These are phyloP conservation scores for Petaurus breviceps DNA, from an alignment of 2,113 vertebrate species.

Conservation along the genomic window DNA sequence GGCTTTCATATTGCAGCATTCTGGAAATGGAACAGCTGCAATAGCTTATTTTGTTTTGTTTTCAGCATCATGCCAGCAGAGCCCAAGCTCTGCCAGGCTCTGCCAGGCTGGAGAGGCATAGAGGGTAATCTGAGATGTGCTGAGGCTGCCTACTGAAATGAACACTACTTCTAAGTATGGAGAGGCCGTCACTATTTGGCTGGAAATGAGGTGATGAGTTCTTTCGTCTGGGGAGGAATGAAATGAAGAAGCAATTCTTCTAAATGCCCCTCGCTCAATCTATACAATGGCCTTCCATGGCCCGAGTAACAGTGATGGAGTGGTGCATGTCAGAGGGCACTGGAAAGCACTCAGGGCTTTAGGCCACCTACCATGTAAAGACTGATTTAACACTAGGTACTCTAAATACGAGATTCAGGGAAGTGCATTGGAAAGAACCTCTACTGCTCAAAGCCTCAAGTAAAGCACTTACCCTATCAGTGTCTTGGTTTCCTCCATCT, in stretches of 20 bases:
- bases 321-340: neutral
- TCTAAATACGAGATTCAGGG: neutral
- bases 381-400: neutral
- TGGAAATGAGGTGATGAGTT: neutral
- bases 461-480: neutral
- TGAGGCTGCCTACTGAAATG: neutral
- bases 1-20: neutral
- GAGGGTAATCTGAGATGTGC: neutral
- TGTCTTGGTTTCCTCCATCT: neutral
- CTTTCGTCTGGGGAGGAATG: neutral
- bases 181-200: neutral
- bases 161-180: neutral
- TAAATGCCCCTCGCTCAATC: neutral
- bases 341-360: neutral
- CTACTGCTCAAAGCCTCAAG: neutral
- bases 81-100: neutral
- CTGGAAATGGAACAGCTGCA: conserved; percentile 1
- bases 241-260: neutral
- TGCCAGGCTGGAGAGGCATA: neutral
- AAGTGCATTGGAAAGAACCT: neutral
- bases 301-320: neutral
- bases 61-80: neutral
- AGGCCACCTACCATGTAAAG: neutral
- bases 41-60: conserved; percentile 7
- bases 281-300: neutral